Evolutionary conservation across 2,113 vertebrate genomes (phyloP).

Genomic region (Pelodiscus sinensis): DNA sequence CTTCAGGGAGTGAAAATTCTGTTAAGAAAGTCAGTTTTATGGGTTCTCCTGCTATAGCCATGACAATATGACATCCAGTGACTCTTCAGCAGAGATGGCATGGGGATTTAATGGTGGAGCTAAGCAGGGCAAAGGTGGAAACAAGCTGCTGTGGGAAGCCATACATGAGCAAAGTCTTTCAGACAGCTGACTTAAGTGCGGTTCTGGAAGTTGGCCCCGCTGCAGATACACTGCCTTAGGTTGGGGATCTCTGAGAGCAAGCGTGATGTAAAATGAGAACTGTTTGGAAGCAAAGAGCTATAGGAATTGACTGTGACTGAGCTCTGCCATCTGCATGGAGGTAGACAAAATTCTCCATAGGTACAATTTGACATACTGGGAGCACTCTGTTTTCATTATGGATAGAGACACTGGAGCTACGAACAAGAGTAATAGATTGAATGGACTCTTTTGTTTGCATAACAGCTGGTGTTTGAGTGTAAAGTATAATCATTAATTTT

Average conservation of each 20-base stretch:
- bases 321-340: neutral
- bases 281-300: neutral
- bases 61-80: neutral
- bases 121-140: neutral
- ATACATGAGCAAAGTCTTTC: neutral
- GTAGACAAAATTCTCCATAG: neutral
- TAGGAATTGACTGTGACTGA: neutral
- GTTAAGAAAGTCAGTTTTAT: neutral
- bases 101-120: neutral
- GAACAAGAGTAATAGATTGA: neutral
- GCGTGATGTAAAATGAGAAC: neutral
- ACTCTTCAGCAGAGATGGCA: neutral
- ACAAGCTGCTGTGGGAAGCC: neutral
- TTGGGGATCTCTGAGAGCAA: too few relatives aligned
- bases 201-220: neutral
- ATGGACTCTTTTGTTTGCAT: neutral
- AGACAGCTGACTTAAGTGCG: neutral
- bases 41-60: neutral
- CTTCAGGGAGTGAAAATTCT: neutral
- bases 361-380: neutral
- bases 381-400: neutral
- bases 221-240: neutral
- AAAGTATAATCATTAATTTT: conserved; percentile 1
- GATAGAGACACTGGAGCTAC: neutral
- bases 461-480: neutral